A percentile compares a stretch with the other conserved stretches of the same genome.
Evolutionary conservation across 2,113 vertebrate species (phyloP).

Genomic region (Colius striatus): DNA sequence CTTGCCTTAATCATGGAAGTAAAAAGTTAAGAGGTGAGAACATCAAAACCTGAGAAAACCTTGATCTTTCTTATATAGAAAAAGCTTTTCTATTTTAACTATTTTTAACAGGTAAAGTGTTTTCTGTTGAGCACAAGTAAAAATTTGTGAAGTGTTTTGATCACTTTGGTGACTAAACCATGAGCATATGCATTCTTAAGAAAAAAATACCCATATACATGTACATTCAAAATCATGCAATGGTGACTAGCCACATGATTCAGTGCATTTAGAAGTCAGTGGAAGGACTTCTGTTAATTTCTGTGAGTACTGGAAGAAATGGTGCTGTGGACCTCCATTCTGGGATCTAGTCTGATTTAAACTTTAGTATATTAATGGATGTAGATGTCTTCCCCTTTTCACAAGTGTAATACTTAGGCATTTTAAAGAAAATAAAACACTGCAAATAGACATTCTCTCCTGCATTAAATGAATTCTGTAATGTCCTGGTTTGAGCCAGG

Average conservation of each 20-base stretch:
- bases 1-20: background rate
- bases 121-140: background rate
- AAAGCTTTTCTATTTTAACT: background rate
- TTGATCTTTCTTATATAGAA: background rate
- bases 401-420: background rate
- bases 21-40: background rate
- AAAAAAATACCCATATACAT: background rate
- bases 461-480: constrained; percentile 28
- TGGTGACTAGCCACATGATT: background rate
- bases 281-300: background rate
- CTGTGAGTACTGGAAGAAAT: background rate
- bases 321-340: background rate
- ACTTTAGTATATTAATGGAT: background rate
- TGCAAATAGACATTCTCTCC: background rate
- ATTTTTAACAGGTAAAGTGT: background rate
- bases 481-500: too few relatives aligned
- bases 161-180: background rate
- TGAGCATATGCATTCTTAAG: background rate
- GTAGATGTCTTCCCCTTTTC: background rate
- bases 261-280: background rate
- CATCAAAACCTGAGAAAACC: background rate
- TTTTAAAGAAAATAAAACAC: constrained; percentile 22
- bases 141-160: background rate
- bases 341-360: background rate
- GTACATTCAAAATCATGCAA: background rate